phyloP scores from a whole-genome alignment of 2,797 vertebrate genomes.

The Enteromius anoplus region DNA sequence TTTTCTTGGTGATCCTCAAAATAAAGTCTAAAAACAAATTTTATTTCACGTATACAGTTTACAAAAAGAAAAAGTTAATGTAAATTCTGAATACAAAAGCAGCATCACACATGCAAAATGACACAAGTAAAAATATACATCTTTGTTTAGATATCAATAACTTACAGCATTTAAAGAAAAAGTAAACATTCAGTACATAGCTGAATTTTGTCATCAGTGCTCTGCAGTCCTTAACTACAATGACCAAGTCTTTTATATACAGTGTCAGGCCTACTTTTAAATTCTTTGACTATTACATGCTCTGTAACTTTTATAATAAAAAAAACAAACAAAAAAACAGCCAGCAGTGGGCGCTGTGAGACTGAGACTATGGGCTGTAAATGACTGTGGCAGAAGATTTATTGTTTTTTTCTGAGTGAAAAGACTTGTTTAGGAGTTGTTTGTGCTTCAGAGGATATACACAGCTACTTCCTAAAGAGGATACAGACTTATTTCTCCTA shows the following conservation, averaged over 20 bases:
- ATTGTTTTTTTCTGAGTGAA: slow-evolving; percentile 41
- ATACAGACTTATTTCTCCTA: neutral
- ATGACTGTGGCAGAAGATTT: slow-evolving; percentile 50
- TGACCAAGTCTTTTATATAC: neutral
- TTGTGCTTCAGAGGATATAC: slow-evolving; percentile 60
- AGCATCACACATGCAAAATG: slow-evolving; percentile 42
- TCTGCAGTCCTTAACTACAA: neutral
- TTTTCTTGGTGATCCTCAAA: neutral
- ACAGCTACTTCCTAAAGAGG: slow-evolving; percentile 58
- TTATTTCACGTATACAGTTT: slow-evolving; percentile 56
- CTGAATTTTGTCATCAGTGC: neutral
- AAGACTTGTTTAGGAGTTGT: neutral
- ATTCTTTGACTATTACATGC: too few species aligned
- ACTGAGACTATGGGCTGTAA: neutral
- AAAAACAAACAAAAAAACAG: slow-evolving; percentile 20
- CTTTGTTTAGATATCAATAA: slow-evolving; percentile 48
- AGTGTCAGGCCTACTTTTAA: neutral
- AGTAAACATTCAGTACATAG: neutral
- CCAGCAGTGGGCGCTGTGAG: slow-evolving; percentile 25
- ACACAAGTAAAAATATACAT: slow-evolving; percentile 25
- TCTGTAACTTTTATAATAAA: neutral
- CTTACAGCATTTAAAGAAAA: slow-evolving; percentile 33
- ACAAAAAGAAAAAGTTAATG: slow-evolving; percentile 60
- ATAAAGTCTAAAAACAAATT: neutral
- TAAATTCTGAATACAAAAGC: slow-evolving; percentile 45